Evolutionary conservation across 2,797 vertebrate genomes (phyloP).

Genomic region (Mormyrus hasselquistii): DNA sequence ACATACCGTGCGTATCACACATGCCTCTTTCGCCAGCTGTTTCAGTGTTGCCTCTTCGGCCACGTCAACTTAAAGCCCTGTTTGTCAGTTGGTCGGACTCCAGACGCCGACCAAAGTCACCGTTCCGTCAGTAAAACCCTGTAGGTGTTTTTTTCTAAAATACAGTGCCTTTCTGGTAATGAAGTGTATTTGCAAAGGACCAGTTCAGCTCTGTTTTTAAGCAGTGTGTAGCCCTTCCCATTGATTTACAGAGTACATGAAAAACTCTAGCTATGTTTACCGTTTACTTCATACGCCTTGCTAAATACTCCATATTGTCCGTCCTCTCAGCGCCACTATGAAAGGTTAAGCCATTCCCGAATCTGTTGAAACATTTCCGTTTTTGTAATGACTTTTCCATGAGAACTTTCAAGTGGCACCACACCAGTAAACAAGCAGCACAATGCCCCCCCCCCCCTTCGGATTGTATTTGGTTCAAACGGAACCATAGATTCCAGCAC

Average conservation of each 20-base stretch:
- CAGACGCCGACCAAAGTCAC: not conserved
- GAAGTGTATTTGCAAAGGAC: not conserved
- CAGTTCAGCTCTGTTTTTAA: not conserved
- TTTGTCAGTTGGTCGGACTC: not conserved
- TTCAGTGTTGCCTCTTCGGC: not conserved
- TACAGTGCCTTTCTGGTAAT: not conserved
- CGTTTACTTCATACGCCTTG: not conserved
- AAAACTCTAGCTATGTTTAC: not conserved
- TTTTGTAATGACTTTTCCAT: not conserved
- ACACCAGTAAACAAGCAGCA: not conserved
- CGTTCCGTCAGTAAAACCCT: not conserved
- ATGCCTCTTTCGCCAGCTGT: not conserved
- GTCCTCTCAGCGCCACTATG: not conserved
- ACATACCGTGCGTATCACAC: not conserved
- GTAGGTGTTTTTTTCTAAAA: not conserved
- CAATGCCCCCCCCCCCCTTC: not conserved
- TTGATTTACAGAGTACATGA: not conserved
- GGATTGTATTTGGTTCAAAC: not conserved
- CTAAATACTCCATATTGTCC: not conserved
- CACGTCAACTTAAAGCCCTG: not conserved
- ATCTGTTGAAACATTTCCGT: not conserved
- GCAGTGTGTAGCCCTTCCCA: not conserved
- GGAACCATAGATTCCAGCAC: not conserved
- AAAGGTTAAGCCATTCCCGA: not conserved
- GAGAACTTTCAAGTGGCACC: not conserved